phyloP scores from a whole-genome alignment of 2,888 invertebrate genomes.

The Drepana falcataria region DNA sequence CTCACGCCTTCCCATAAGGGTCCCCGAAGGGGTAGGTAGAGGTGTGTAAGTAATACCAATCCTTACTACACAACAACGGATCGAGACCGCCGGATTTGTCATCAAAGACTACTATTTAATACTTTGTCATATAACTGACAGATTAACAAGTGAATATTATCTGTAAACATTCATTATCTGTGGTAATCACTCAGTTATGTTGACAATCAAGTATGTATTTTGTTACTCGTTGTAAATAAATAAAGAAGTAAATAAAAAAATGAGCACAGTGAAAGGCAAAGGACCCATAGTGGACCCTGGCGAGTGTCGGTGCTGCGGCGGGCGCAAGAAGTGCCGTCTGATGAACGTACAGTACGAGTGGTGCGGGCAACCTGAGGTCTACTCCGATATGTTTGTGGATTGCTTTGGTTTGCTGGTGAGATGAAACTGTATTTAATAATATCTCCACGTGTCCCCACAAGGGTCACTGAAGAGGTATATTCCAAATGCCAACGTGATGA shows the following conservation, averaged over 20 bases:
- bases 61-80: no score
- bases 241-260: constrained; percentile 11
- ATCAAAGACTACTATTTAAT: no score
- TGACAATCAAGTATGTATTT: background rate
- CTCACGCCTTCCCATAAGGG: no score
- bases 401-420: constrained; percentile 62
- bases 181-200: background rate
- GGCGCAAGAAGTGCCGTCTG: constrained; percentile 55
- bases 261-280: constrained; percentile 33
- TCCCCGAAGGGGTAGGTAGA: no score
- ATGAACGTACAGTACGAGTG: constrained; percentile 59
- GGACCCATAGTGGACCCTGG: constrained; percentile 57
- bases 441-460: no score
- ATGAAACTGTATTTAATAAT: constrained; percentile 3
- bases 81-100: no score
- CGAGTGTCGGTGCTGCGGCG: constrained; percentile 57
- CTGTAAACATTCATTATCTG: no score
- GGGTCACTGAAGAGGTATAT: no score
- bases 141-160: no score
- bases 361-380: constrained; percentile 53
- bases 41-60: no score
- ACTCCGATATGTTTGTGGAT: constrained; percentile 62
- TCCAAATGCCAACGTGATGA: no score
- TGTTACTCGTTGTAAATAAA: background rate
- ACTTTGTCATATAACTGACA: no score